A percentile compares a stretch with the other conserved stretches of the same genome.
Evolutionary conservation across 2,888 invertebrate genomes (phyloP).

Genomic region (Parelbella ahira): DNA sequence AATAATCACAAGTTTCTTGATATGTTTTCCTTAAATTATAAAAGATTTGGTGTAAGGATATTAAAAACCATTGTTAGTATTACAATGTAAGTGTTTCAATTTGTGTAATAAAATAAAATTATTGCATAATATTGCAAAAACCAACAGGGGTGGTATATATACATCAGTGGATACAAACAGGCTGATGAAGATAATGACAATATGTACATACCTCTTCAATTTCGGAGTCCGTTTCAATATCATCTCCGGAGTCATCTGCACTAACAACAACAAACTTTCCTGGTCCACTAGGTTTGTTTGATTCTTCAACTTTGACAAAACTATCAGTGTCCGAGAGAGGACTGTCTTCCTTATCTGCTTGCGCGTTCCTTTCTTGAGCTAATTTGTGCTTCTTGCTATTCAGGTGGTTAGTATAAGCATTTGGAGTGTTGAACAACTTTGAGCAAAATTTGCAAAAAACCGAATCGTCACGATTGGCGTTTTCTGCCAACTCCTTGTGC

Average conservation of each 20-base stretch:
- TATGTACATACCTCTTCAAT: conserved; percentile 71
- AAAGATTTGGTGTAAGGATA: too few relatives aligned
- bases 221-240: conserved; percentile 67
- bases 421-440: conserved; percentile 90
- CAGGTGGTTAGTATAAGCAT: conserved; percentile 93
- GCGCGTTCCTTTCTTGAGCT: conserved; percentile 50
- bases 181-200: too few relatives aligned
- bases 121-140: too few relatives aligned
- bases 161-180: too few relatives aligned
- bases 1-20: too few relatives aligned
- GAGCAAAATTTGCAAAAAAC: conserved; percentile 88
- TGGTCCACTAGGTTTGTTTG: conserved; percentile 34
- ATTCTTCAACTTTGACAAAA: conserved; percentile 58
- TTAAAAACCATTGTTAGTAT: too few relatives aligned
- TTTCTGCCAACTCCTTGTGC: conserved; percentile 81
- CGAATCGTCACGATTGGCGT: conserved; percentile 63
- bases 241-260: conserved; percentile 51
- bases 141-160: too few relatives aligned
- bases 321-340: conserved; percentile 63
- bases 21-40: too few relatives aligned
- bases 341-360: conserved; percentile 49
- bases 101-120: too few relatives aligned
- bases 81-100: too few relatives aligned
- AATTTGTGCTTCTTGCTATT: conserved; percentile 94
- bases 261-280: conserved; percentile 67